phyloP scores from a whole-genome alignment of 2,113 vertebrate species.

The Aythya baeri region DNA sequence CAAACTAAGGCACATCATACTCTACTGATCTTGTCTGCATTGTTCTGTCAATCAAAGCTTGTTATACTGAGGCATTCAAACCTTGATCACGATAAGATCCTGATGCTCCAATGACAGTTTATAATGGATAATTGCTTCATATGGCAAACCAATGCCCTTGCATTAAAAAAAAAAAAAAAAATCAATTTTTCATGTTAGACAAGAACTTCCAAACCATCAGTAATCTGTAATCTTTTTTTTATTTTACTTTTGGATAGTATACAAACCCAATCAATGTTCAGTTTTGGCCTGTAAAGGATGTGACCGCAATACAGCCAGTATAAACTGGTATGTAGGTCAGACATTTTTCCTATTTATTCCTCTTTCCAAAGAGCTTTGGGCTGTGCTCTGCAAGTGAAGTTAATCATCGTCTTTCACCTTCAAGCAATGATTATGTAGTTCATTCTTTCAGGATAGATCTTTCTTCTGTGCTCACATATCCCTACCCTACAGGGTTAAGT shows the following conservation, averaged over 20 bases:
- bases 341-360: neutral
- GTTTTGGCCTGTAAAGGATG: neutral
- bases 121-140: neutral
- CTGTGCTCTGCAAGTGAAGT: neutral
- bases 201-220: neutral
- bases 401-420: neutral
- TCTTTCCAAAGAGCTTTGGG: neutral
- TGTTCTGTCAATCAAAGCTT: neutral
- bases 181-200: neutral
- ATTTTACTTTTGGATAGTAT: neutral
- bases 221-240: neutral
- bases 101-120: neutral
- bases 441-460: neutral
- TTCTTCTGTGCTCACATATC: neutral
- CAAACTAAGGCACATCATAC: neutral
- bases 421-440: neutral
- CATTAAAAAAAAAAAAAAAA: too few relatives aligned
- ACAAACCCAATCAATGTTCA: neutral
- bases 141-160: too few relatives aligned
- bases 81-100: neutral
- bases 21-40: neutral
- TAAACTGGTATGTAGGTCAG: neutral
- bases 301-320: neutral
- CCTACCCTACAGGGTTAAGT: neutral
- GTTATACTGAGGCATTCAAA: neutral